phyloP scores from a whole-genome alignment of 2,113 vertebrate species.

The Dunckerocampus dactyliophorus region DNA sequence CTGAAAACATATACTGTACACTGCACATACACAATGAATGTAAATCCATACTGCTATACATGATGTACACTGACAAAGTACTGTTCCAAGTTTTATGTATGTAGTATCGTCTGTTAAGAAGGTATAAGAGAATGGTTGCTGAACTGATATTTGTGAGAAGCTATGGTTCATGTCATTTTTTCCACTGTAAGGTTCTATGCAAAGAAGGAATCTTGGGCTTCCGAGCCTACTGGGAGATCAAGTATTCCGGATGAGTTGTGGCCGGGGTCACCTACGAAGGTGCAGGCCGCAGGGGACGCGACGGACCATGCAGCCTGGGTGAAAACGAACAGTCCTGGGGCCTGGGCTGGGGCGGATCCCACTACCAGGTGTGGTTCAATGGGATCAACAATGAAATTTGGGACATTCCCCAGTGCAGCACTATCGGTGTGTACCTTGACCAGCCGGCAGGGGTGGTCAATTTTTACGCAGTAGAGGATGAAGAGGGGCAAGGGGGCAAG shows the following conservation, averaged over 20 bases:
- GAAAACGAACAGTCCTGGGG: conserved; percentile 59
- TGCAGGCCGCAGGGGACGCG: conserved; percentile 31
- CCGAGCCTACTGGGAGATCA: conserved; percentile 55
- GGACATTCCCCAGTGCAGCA: conserved; percentile 29
- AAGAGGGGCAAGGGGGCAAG: conserved; percentile 1
- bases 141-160: too few relatives aligned
- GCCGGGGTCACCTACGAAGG: conserved; percentile 39
- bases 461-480: conserved; percentile 45
- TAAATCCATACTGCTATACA: too few relatives aligned
- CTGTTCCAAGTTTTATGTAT: too few relatives aligned
- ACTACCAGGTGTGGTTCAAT: conserved; percentile 44
- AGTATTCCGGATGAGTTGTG: conserved; percentile 51
- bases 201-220: conserved; percentile 47
- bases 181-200: conserved; percentile 40
- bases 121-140: too few relatives aligned
- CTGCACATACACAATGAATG: too few relatives aligned
- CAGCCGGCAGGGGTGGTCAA: conserved; percentile 51
- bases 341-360: conserved; percentile 53
- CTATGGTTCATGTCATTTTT: too few relatives aligned
- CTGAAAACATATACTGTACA: too few relatives aligned
- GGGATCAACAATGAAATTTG: conserved; percentile 30
- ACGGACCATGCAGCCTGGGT: conserved; percentile 50
- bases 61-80: background rate
- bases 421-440: conserved; percentile 57
- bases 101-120: too few relatives aligned